Base-by-base conservation (phyloP, 2,888 invertebrate species). In the Gortyna flavago region DNA sequence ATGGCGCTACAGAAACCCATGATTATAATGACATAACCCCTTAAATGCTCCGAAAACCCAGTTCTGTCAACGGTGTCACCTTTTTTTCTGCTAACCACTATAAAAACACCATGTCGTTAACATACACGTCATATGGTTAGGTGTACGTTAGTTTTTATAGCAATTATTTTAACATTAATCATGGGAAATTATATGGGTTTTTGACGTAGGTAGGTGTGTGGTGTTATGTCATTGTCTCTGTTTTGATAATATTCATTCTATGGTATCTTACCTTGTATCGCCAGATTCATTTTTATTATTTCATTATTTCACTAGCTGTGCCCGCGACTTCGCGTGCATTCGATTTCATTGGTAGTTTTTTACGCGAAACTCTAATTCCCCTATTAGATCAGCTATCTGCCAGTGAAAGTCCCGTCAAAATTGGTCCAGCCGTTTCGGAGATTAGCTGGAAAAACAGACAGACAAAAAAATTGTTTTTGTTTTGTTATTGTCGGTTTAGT, bases 141-240 rank as follows among this genome's bases (percentile, higher is more conserved):
- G 62, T 57, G 29, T 29, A 25, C 69, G 70, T 78, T 70, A 72
- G 88, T 90, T 91, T 88, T 91, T 91, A 83, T 84, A 87, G 79
- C 90, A 91, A 94, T 94, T 91, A 94, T 92, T 88, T 91, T 85
- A 54, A 89, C 93, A 94, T 94, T 91, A 91, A 93, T 93, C 91
- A 90, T 90, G 72, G 75, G 76, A 83, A 87, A 89, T 82, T 86
- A 84, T 74, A 77, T 74, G 82, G 67, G 16, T 65, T 57, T 64
- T 51, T 80, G 44, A 71, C 57, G 61, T 35, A 29, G 54, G 32
- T 69, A 16, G 38, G 38, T 67, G 16, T 51, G n/a, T 61, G 16
- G 25, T 59, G 82, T 75, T 64, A 75, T 48, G 66, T 66, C 51
- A 81, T 32, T 62, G 57, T 64, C 29, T 21, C 5, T n/a, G 18